Evolutionary conservation across 1,140 invertebrate genomes (phyloP).

Genomic region (Psix sp.): DNA sequence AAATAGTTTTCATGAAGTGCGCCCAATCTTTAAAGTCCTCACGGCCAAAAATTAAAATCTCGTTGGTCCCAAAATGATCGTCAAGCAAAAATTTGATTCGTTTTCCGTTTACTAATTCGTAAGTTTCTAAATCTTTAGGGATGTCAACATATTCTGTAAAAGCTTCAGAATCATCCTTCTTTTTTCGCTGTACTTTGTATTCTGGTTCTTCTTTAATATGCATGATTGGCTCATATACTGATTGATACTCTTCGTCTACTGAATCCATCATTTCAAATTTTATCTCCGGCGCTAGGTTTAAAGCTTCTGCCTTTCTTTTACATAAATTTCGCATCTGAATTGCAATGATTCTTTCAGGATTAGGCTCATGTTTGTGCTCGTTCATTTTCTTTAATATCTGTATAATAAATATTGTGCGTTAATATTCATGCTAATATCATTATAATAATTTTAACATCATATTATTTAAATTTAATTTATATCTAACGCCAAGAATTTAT

Average conservation of each 20-base stretch:
- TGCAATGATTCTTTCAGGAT: constrained; percentile 29
- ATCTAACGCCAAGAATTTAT: too few species aligned
- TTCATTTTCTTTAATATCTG: constrained; percentile 35
- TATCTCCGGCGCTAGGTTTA: constrained; percentile 4
- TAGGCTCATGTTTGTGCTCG: constrained; percentile 20
- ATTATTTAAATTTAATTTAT: too few species aligned
- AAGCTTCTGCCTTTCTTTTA: constrained; percentile 30
- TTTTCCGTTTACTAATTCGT: constrained; percentile 7
- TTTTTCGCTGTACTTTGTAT: constrained; percentile 1
- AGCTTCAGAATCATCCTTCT: background rate
- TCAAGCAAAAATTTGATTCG: constrained; percentile 21
- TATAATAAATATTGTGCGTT: constrained; percentile 8
- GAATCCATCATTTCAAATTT: constrained; percentile 19
- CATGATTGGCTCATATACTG: background rate
- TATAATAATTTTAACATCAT: background rate
- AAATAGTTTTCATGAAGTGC: constrained; percentile 38
- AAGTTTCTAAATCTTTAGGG: constrained; percentile 4
- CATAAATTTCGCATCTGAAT: constrained; percentile 20
- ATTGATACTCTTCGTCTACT: constrained; percentile 5
- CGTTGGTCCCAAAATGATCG: constrained; percentile 28
- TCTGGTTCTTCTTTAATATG: constrained; percentile 29
- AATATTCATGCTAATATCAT: background rate
- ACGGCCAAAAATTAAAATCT: constrained; percentile 30
- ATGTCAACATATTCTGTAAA: constrained; percentile 11
- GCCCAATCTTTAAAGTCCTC: constrained; percentile 41